These are phyloP conservation scores for Nyctibius grandis DNA, from an alignment of 2,797 vertebrate species.

Conservation along the genomic window DNA sequence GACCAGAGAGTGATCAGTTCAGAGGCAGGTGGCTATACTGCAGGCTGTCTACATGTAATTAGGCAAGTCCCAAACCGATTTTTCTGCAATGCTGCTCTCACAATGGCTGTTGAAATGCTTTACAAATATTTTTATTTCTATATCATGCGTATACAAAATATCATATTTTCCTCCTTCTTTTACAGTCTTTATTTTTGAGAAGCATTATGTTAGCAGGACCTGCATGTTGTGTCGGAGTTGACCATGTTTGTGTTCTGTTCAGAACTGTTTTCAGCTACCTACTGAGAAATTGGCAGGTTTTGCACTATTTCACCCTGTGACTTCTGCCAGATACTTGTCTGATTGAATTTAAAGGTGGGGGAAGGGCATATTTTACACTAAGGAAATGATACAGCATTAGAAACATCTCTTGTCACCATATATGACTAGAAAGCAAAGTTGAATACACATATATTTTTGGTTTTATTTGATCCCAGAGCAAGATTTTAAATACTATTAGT, in stretches of 20 bases:
- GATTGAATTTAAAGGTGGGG: background rate
- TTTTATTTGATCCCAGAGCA: background rate
- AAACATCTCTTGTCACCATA: background rate
- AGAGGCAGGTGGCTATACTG: background rate
- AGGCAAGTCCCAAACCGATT: background rate
- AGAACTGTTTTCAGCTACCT: background rate
- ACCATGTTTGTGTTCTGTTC: background rate
- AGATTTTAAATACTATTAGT: constrained; percentile 2
- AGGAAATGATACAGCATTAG: background rate
- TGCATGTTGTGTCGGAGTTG: background rate
- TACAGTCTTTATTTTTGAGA: background rate
- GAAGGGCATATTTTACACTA: background rate
- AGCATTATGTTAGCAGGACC: background rate
- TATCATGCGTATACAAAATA: background rate
- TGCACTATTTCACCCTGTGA: background rate
- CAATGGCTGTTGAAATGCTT: background rate
- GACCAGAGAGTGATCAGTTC: background rate
- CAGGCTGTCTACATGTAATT: background rate
- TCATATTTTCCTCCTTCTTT: background rate
- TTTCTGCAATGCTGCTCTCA: background rate
- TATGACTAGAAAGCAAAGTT: background rate
- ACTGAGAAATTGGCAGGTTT: background rate
- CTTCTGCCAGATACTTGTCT: background rate
- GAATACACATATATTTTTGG: background rate
- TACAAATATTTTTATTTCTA: background rate